Evolutionary conservation across 2,888 invertebrate genomes (phyloP), one percentile per base, ranked within the genome.

Genomic region (Andrena trimmerana): DNA sequence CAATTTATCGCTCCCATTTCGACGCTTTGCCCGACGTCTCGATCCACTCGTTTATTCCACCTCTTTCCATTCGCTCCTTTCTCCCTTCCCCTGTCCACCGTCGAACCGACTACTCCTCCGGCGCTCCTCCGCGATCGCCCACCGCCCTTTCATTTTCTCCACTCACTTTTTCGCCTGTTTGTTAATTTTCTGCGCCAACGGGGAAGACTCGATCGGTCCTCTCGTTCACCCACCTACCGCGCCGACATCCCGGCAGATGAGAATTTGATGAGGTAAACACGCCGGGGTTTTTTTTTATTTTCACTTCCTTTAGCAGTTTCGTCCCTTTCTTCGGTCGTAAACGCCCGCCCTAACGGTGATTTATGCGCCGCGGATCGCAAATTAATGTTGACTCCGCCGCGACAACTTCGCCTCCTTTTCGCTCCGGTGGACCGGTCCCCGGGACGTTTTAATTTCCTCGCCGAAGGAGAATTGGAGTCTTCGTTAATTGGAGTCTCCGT

Each of bases 221-320:
- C 57, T 20, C 69, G 63, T 27, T 52, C 48, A 24, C 13, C 66
- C 65, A 27, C 57, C 67, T 33, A 54, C 65, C 33, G 59, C 66
- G 29, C 68, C 75, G 78, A 81, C 77, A 81, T 87, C 87, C 84
- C 77, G 69, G 62, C 82, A 81, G 90, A 91, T 90, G 90, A 85
- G 88, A 84, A 89, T 91, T 89, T 91, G 89, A 91, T 89, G 91
- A 89, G 90, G 87, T 89, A 91, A 91, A 90, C 90, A 90, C 80
- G 73, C 60, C 68, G 77, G 71, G 80, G 78, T 85, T 88, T 85
- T 86, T 89, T 85, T 85, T 88, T 86, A 76, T 29, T 54, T 65
- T 63, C 57, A 68, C 75, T 73, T 81, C 50, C 57, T 57, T 65
- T 63, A 29, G 48, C 62, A 42, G 24, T 36, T 54, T 67, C 75